phyloP scores from a whole-genome alignment of 92 coral and sea anemone genomes.

The Parazoanthus darwini region DNA sequence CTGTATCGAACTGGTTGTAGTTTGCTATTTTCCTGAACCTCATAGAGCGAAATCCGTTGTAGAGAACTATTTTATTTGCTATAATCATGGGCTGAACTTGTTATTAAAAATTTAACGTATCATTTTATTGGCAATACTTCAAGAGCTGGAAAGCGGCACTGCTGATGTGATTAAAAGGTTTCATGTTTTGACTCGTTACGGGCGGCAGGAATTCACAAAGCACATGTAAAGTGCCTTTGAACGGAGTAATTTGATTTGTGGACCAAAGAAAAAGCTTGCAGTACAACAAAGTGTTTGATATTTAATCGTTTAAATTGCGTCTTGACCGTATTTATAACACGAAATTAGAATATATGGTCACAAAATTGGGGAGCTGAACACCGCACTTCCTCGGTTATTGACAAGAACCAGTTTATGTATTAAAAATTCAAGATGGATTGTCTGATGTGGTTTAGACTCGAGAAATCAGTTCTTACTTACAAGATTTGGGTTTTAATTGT shows the following conservation, averaged over 20 bases:
- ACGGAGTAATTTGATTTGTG: not conserved
- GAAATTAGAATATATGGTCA: conserved; percentile 15
- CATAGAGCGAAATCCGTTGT: conserved; percentile 11
- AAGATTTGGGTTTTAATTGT: not conserved
- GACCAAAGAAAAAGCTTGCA: not conserved
- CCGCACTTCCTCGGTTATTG: not conserved
- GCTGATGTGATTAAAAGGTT: conserved; percentile 4
- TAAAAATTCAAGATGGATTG: conserved; percentile 34
- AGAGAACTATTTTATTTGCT: not conserved
- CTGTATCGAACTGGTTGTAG: not conserved
- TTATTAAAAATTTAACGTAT: conserved; percentile 38
- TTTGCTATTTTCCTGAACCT: not conserved
- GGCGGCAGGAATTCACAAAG: conserved; percentile 41
- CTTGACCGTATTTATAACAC: not conserved
- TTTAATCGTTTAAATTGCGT: conserved; percentile 21
- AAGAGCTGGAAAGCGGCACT: conserved; percentile 6
- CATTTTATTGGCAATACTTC: conserved; percentile 36
- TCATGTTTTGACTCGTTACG: conserved; percentile 39
- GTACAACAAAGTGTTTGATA: not conserved
- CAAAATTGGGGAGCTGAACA: conserved; percentile 2
- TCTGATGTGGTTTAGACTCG: conserved; percentile 32
- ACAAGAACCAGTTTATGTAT: conserved; percentile 7
- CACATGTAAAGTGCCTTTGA: conserved; percentile 23
- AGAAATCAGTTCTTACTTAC: conserved; percentile 18
- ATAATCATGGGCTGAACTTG: conserved; percentile 20